These are phyloP conservation scores for Ephydatia muelleri DNA, from an alignment of 37 sponge, comb jelly and placozoan species.

Conservation along the genomic window DNA sequence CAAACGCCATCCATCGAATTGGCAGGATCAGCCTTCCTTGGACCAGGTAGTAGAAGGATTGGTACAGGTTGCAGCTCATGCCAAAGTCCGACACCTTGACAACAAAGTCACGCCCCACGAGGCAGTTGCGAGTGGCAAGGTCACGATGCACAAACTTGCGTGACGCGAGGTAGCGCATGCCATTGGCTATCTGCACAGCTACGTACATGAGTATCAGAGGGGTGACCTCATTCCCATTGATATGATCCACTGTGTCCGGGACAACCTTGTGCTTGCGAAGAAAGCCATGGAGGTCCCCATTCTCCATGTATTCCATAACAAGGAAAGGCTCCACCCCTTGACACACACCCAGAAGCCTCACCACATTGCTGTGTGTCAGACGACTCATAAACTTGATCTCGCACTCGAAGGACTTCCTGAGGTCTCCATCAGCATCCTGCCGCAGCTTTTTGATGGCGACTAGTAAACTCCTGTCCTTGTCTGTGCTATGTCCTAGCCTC, in stretches of 20 bases:
- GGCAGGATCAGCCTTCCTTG: constrained; percentile 69
- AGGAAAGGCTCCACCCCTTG: constrained; percentile 58
- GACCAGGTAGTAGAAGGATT: constrained; percentile 62
- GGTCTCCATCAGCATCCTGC: constrained; percentile 27
- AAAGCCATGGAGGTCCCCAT: constrained; percentile 86
- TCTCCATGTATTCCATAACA: constrained; percentile 93
- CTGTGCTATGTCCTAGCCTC: constrained; percentile 36
- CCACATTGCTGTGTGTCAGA: constrained; percentile 70
- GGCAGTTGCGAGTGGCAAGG: constrained; percentile 81
- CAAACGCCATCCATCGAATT: constrained; percentile 83
- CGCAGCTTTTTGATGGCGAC: constrained; percentile 84
- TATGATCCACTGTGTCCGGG: constrained; percentile 3
- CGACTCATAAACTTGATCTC: constrained; percentile 91
- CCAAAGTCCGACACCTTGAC: constrained; percentile 89
- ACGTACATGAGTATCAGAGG: constrained; percentile 53
- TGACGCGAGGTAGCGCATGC: constrained; percentile 83
- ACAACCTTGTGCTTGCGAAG: constrained; percentile 37
- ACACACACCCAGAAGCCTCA: constrained; percentile 77
- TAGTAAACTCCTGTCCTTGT: constrained; percentile 23
- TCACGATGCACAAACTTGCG: constrained; percentile 78
- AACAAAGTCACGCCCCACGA: constrained; percentile 66
- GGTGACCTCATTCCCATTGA: constrained; percentile 9
- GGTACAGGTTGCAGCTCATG: constrained; percentile 73
- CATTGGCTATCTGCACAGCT: constrained; percentile 67
- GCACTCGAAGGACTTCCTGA: constrained; percentile 76